Conservation (phyloP, 2,888 invertebrate species). For the Phengaris alcon region DNA sequence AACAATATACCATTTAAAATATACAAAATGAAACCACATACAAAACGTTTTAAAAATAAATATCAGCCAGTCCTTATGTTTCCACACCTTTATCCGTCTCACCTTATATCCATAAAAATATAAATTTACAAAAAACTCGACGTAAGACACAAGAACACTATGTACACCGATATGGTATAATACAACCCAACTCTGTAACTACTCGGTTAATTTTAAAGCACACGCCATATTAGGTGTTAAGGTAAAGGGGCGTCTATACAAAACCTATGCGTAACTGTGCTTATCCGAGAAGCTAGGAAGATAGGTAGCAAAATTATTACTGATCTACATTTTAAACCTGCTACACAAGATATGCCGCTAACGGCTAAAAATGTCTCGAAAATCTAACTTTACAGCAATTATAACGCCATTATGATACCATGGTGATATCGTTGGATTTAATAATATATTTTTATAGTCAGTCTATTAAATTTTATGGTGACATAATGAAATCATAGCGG, state of each 20-base stretch:
- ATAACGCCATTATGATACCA: constrained; percentile 10
- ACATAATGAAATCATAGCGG: constrained; percentile 6
- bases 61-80: constrained; percentile 16
- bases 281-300: neutral
- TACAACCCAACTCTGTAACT: neutral
- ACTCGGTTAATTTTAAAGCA: neutral
- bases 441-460: neutral
- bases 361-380: neutral
- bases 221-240: neutral
- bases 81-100: constrained; percentile 22
- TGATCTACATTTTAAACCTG: neutral
- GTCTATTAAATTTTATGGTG: constrained; percentile 2
- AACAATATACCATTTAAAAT: constrained; percentile 47
- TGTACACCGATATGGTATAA: constrained; percentile 15
- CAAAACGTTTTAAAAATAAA: constrained; percentile 33
- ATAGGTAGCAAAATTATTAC: neutral
- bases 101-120: constrained; percentile 29
- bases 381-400: neutral
- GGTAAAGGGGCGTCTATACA: constrained; percentile 2
- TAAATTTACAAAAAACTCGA: constrained; percentile 20
- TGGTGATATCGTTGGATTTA: neutral
- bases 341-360: neutral
- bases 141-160: constrained; percentile 18
- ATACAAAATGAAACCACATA: constrained; percentile 39
- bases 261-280: neutral